phyloP scores from a whole-genome alignment of 2,797 vertebrate genomes.

The Poeciliopsis gracilis region DNA sequence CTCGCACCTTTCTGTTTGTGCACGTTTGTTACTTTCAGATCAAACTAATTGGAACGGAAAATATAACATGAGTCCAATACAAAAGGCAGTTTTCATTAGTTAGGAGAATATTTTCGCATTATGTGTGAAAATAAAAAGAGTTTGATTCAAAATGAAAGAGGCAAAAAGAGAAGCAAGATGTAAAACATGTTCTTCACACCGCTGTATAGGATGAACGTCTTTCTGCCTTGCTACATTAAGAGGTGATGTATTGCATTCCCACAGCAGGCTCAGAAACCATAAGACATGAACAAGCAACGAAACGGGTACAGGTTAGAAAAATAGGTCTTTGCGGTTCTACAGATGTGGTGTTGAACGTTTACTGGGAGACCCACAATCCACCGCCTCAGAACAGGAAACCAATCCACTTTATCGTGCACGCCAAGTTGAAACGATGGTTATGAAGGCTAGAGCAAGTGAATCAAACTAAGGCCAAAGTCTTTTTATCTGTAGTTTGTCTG shows the following conservation, averaged over 20 bases:
- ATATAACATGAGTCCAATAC: background rate
- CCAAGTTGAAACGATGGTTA: constrained; percentile 35
- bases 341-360: constrained; percentile 36
- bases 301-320: constrained; percentile 69
- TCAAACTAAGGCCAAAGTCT: constrained; percentile 67
- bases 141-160: background rate
- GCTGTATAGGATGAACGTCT: constrained; percentile 18
- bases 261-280: constrained; percentile 43
- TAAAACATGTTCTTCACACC: background rate
- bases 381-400: constrained; percentile 56
- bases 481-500: background rate
- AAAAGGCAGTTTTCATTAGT: background rate
- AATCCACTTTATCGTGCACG: constrained; percentile 72
- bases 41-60: background rate
- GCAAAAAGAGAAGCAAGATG: background rate
- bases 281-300: constrained; percentile 71
- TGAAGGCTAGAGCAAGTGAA: constrained; percentile 69
- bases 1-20: background rate
- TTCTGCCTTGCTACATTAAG: constrained; percentile 66
- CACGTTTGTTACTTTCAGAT: background rate
- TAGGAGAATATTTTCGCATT: background rate
- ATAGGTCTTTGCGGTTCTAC: constrained; percentile 54
- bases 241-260: constrained; percentile 52
- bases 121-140: background rate
- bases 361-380: constrained; percentile 33